A percentile compares a stretch with the other conserved stretches of the same genome.
phyloP scores from a whole-genome alignment of 37 sponge, comb jelly and placozoan species.

The Eunapius fragilis region DNA sequence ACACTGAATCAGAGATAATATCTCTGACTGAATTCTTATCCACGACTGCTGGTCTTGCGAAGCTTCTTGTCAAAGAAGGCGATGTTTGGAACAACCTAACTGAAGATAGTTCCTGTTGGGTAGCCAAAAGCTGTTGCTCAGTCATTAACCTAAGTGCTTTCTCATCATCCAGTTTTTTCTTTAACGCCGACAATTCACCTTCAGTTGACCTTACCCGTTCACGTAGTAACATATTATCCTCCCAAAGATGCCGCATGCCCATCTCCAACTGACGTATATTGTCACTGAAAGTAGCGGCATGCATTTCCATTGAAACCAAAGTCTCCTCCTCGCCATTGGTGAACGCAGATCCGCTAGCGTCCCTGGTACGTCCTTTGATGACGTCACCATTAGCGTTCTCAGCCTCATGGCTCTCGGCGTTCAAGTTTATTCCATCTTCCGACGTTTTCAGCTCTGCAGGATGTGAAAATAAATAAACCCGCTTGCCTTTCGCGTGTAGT shows the following conservation, averaged over 20 bases:
- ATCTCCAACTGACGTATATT: background rate
- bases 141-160: background rate
- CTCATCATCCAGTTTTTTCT: background rate
- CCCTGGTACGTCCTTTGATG: no score
- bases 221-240: background rate
- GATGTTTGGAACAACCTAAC: background rate
- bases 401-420: no score
- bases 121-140: background rate
- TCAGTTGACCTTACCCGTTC: background rate
- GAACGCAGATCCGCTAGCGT: no score
- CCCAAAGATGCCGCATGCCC: background rate
- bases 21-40: background rate
- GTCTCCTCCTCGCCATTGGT: no score
- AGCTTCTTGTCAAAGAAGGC: background rate
- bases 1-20: no score
- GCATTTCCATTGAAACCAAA: slow-evolving; percentile 1
- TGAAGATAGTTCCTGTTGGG: background rate
- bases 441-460: no score
- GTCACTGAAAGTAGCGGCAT: background rate
- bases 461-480: no score
- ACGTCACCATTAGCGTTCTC: no score
- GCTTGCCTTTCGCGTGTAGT: background rate
- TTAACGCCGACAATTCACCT: background rate
- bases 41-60: background rate
- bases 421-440: no score